Percentiles rank a stretch among this genome's conserved stretches.
These are phyloP conservation scores for Cheilosia grossa DNA, from an alignment of 2,888 invertebrate species.

Conservation along the genomic window DNA sequence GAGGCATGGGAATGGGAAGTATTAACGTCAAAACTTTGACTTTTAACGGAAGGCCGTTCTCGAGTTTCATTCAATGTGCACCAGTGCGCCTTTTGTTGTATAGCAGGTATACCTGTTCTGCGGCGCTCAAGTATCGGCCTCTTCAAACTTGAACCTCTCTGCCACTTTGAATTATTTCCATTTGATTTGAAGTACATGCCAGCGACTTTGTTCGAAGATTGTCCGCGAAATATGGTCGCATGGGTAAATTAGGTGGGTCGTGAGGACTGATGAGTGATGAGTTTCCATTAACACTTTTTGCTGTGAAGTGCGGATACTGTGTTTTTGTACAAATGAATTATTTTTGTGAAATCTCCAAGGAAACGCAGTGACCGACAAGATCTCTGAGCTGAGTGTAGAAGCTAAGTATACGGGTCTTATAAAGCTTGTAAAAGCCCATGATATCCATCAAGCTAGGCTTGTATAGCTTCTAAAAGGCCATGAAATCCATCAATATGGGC, in stretches of 20 bases:
- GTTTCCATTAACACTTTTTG: neutral
- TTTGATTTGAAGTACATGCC: conserved; percentile 54
- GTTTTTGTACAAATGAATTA: too few relatives aligned
- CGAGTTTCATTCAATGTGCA: conserved; percentile 49
- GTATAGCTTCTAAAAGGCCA: too few relatives aligned
- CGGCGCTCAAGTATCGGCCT: conserved; percentile 17
- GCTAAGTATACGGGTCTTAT: too few relatives aligned
- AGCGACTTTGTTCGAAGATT: conserved; percentile 48
- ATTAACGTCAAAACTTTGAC: conserved; percentile 60
- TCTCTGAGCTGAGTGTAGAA: too few relatives aligned
- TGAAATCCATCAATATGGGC: too few relatives aligned
- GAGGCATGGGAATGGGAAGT: conserved; percentile 42
- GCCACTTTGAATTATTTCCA: conserved; percentile 64
- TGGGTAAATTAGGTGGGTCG: neutral
- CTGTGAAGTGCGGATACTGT: too few relatives aligned
- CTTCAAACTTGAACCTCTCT: conserved; percentile 51
- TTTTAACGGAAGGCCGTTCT: conserved; percentile 64
- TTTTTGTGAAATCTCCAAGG: too few relatives aligned
- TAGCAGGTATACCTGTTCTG: conserved; percentile 16
- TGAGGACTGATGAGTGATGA: neutral
- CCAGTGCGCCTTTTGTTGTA: conserved; percentile 60
- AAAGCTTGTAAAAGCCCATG: too few relatives aligned
- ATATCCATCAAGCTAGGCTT: too few relatives aligned
- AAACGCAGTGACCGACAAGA: too few relatives aligned
- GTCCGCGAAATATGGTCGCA: conserved; percentile 34